Evolutionary conservation across 1,140 invertebrate genomes (phyloP), one percentile per base, ranked within the genome.

Genomic region (Helicoverpa zea): DNA sequence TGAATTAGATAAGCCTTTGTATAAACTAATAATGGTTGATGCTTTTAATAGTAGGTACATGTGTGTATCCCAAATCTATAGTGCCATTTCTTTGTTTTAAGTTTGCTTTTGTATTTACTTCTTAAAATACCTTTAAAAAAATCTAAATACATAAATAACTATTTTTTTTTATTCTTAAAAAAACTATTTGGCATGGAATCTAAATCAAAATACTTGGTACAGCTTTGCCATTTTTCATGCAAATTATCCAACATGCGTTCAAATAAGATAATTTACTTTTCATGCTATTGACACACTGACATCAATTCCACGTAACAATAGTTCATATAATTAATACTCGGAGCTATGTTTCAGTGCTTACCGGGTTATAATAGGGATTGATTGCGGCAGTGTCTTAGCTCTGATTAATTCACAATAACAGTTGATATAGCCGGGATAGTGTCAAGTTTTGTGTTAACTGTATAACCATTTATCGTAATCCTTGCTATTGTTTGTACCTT

Each of bases 321-420:
- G 64, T 43, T 49, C 18, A 16, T 16, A 43, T 49, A 23, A 68
- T 68, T 68, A 68, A 68, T 68, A 68, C 64, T 49, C 43, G 5
- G 49, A 68, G 16, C 10, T 16, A 35, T 18, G 18, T 13, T 16
- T 49, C 43, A 68, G 18, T 73, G 70, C 30, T 58, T 18, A 73
- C 70, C 43, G 70, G 13, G 70, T 73, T 73, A 58, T 73, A 73
- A 73, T 73, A 51, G 29, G 70, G 29, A 73, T 56, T 73, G 70
- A 73, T 73, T 73, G 70, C 52, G 30, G n/a, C 49, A 35, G 52
- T 58, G 70, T 72, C 47, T 72, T 43, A 73, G 29, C 70, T 13
- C 18, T 73, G 70, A 73, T 73, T 73, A 73, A 58, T 73, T 73
- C 47, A 58, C 52, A 58, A 73, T 73, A 54, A 35, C 54, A 23